Percentiles rank a stretch among this genome's conserved stretches.
Evolutionary conservation across 2,797 vertebrate species (phyloP).

Genomic region (Xiphorhynchus erythropygius): DNA sequence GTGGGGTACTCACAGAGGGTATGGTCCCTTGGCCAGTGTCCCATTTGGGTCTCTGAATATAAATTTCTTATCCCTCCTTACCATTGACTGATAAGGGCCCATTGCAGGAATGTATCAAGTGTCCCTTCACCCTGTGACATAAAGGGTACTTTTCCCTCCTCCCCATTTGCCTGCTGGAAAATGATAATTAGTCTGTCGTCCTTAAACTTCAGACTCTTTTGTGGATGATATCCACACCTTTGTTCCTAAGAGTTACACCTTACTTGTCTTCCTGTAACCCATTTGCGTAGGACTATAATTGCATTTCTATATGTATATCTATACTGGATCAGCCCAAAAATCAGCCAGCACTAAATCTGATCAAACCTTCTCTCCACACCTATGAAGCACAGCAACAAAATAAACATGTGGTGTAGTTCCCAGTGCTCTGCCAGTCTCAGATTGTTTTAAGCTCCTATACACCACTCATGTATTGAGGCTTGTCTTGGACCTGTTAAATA

Average conservation of each 20-base stretch:
- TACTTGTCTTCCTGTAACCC: neutral
- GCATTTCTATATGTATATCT: neutral
- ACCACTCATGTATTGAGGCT: neutral
- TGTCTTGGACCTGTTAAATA: neutral
- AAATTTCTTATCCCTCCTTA: neutral
- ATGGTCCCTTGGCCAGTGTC: neutral
- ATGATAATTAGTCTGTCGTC: neutral
- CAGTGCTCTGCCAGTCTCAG: neutral
- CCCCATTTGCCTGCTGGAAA: fast-evolving
- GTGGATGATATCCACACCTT: fast-evolving
- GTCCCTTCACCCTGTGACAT: fast-evolving
- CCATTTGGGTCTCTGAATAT: fast-evolving
- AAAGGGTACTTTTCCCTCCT: neutral
- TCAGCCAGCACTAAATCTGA: no score
- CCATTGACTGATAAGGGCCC: neutral
- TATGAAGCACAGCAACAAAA: neutral
- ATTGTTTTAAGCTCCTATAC: neutral
- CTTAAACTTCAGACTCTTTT: neutral
- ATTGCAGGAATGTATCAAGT: fast-evolving
- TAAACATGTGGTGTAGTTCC: neutral
- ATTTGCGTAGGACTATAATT: neutral
- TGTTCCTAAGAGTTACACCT: neutral
- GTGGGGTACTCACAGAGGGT: fast-evolving
- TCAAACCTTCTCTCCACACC: neutral
- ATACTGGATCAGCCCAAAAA: neutral